Conservation (phyloP, 2,113 vertebrate genomes). For the Aviceda subcristata region DNA sequence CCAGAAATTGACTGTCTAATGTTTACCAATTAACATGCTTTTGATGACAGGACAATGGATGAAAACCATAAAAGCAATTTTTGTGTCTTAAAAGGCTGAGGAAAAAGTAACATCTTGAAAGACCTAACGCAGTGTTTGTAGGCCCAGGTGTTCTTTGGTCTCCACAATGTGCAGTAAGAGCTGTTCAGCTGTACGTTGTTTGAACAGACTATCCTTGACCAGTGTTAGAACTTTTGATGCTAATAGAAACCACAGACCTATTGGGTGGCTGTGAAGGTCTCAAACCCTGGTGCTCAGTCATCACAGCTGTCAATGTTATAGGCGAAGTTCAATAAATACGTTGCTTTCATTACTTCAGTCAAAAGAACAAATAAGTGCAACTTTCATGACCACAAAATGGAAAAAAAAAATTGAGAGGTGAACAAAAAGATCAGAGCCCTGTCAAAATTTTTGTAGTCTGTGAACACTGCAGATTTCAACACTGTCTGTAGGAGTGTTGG, state of each 20-base stretch:
- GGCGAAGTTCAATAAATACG: neutral
- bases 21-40: neutral
- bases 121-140: neutral
- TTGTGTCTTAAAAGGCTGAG: neutral
- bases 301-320: neutral
- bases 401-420: neutral
- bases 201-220: neutral
- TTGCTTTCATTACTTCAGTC: neutral
- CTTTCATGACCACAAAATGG: neutral
- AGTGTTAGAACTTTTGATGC: neutral
- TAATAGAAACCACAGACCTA: neutral
- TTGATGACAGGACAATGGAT: neutral
- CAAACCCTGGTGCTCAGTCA: neutral
- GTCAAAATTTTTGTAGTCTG: neutral
- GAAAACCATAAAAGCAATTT: neutral
- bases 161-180: neutral
- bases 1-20: neutral
- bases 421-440: neutral
- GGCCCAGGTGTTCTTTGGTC: neutral
- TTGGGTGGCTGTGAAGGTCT: neutral
- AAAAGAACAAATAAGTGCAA: neutral
- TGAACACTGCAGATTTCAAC: neutral
- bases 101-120: neutral
- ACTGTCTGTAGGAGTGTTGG: neutral
- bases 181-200: neutral